Conservation (phyloP, 2,113 vertebrate species). For the Heterotilapia buettikoferi region DNA sequence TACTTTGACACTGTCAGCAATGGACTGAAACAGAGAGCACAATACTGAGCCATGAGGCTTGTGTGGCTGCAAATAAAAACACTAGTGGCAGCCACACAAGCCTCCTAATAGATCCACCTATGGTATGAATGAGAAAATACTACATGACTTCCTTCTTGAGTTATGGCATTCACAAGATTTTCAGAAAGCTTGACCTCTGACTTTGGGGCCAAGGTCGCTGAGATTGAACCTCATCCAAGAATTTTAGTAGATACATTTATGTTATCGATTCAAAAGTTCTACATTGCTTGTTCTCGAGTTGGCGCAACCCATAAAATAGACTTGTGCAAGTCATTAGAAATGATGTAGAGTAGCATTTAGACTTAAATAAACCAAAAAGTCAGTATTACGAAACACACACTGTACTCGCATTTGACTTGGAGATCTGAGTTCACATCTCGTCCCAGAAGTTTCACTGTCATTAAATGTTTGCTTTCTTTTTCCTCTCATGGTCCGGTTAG, state of each 20-base stretch:
- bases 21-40: not conserved
- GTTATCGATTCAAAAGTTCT: not conserved
- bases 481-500: not conserved
- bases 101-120: not conserved
- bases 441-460: not conserved
- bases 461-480: not conserved
- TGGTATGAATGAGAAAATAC: not conserved
- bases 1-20: not conserved
- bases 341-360: not conserved
- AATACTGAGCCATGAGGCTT: not conserved
- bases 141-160: not conserved
- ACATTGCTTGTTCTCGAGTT: not conserved
- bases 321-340: not conserved
- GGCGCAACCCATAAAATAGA: not conserved
- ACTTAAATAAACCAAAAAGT: not conserved
- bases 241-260: not conserved
- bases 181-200: not conserved
- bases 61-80: not conserved
- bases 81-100: not conserved
- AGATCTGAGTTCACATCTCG: not conserved
- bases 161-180: not conserved
- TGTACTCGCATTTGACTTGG: not conserved
- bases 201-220: not conserved
- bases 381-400: not conserved
- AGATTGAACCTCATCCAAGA: rapidly evolving